Evolutionary conservation across 2,888 invertebrate genomes (phyloP), one percentile per base, ranked within the genome.

Genomic region (Ganaspis brasiliensis): DNA sequence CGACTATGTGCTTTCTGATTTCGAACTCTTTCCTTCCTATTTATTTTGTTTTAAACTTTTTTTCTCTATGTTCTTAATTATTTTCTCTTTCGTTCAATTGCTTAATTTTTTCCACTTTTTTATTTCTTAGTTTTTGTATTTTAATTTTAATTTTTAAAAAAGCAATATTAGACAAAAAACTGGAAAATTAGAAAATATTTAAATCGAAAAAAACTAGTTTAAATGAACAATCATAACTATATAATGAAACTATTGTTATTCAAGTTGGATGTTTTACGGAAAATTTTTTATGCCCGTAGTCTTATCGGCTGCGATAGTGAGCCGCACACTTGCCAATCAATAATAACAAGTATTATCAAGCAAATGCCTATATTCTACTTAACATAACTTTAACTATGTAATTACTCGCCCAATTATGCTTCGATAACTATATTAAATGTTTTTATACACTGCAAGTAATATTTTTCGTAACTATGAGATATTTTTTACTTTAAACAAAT

Each of bases 321-420:
- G 40, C 14, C 40, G 21, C 37, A 63, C 40, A 40, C 40, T 9
- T 63, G 45, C 24, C 67, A 49, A 67, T 67, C 67, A 67, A 45
- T 67, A 67, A 67, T 45, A 67, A 45, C n/a, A n/a, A 45, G 63
- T 40, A 16, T 63, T 37, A 63, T 63, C 63, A 21, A 21, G 3
- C 8, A 6, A 16, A 31, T 37, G 19, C 14, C 19, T 63, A 40
- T 37, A 63, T 6, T 14, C 21, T 21, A 21, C 37, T 21, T 21
- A 40, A 63, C 19, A 63, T n/a, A 63, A 63, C 40, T 37, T 40
- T 40, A 40, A 63, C 21, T 63, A 40, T 21, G n/a, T 14, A 24
- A 16, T 16, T 63, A n/a, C 40, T n/a, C 10, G 16, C 3, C 14
- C 21, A 21, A 63, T 63, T 24, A 63, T 14, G 21, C 9, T 52